Evolutionary conservation across 1,140 invertebrate genomes (phyloP), one percentile per base, ranked within the genome.

Genomic region (Protaetia brevitarsis): DNA sequence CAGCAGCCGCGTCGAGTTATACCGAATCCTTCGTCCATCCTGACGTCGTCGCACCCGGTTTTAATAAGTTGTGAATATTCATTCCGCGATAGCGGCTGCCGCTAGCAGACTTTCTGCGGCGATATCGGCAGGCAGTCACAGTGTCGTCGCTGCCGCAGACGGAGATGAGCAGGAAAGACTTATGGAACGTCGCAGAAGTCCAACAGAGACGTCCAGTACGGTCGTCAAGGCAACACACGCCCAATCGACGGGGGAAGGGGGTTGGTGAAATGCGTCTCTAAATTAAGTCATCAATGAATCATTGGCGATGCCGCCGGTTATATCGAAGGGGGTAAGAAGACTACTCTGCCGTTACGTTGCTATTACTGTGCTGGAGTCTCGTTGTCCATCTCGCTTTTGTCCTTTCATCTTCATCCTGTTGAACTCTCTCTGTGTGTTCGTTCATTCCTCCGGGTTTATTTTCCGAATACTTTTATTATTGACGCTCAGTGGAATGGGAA

Each of bases 281-380:
- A 75, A 75, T 75, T 75, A 75, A 75, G 72, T 75, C 74, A 75
- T 75, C 74, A 75, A 75, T 75, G 74, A 75, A 74, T 75, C 74
- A 75, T 75, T 74, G 74, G 69, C 69, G 74, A 75, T 75, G 74
- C 70, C 71, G 71, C 41, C 41, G 16, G 41, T 19, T 45, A 69
- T 68, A 71, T 69, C 71, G 65, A 66, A 69, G 63, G 66, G 67
- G 67, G 66, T 60, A 62, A 63, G 41, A 45, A 13, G 41, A 45
- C 41, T 37, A 11, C 36, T 45, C 7, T 45, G 41, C 41, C 23
- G 13, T n/a, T 16, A 8, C 16, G 41, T 21, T 45, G 6, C 8
- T n/a, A 13, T 16, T 16, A 41, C 19, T 11, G 36, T 41, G 36
- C 36, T 8, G n/a, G 11, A 13, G n/a, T 19, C 7, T 19, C 23